Percentiles rank a stretch among this genome's conserved stretches.
Conservation (phyloP, 1,140 invertebrate species). For the Aporrectodea caliginosa region DNA sequence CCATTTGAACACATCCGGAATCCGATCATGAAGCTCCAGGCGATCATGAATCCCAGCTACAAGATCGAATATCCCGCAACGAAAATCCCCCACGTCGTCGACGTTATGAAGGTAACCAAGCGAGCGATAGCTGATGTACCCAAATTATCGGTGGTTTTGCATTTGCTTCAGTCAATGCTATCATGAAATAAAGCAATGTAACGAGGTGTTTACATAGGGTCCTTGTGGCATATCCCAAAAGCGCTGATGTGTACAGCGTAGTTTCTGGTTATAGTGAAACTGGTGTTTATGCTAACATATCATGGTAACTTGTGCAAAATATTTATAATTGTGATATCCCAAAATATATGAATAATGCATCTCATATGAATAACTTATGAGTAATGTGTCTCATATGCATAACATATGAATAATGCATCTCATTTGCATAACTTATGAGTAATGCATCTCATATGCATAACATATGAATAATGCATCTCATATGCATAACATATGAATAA, state of each 20-base stretch:
- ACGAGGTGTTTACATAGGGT: not conserved
- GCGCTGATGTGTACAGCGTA: not conserved
- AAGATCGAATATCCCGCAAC: slow-evolving; percentile 70
- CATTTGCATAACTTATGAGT: too few species aligned
- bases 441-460: too few species aligned
- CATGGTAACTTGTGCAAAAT: too few species aligned
- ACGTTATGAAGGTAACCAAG: slow-evolving; percentile 51
- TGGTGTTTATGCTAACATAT: too few species aligned
- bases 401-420: too few species aligned
- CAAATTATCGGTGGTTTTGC: not conserved
- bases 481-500: too few species aligned
- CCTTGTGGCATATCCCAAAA: not conserved
- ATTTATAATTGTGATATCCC: too few species aligned
- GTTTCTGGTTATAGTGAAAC: too few species aligned
- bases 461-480: too few species aligned
- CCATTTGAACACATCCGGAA: slow-evolving; percentile 83
- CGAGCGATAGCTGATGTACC: slow-evolving; percentile 1
- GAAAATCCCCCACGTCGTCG: slow-evolving; percentile 47
- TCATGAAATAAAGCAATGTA: not conserved
- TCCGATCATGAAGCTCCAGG: slow-evolving; percentile 70
- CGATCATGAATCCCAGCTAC: slow-evolving; percentile 73
- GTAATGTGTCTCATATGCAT: too few species aligned
- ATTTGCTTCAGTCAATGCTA: not conserved
- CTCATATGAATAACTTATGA: too few species aligned
- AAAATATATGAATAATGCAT: too few species aligned